Conservation (phyloP, 2,113 vertebrate species). For the Arenaria interpres region DNA sequence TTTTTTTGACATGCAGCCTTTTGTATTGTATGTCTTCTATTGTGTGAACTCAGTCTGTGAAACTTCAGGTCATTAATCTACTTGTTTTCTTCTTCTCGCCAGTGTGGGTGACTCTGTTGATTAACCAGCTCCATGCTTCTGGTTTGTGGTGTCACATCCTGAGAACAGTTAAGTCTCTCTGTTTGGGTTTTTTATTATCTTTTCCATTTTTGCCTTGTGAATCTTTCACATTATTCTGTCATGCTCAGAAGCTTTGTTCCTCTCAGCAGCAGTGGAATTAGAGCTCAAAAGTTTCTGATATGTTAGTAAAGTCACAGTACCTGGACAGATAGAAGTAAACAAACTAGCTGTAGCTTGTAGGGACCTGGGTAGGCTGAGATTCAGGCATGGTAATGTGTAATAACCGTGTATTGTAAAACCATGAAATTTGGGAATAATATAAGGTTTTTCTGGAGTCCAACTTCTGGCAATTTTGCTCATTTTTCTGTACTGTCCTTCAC, state of each 20-base stretch:
- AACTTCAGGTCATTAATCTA: not conserved
- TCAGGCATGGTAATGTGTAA: not conserved
- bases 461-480: not conserved
- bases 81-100: not conserved
- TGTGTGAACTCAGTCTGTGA: not conserved
- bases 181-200: not conserved
- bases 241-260: not conserved
- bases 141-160: not conserved
- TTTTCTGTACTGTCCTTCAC: not conserved
- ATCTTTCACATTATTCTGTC: not conserved
- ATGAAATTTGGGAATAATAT: not conserved
- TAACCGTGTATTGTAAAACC: not conserved
- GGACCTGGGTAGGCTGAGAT: not conserved
- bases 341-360: not conserved
- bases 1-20: not conserved
- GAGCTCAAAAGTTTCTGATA: not conserved
- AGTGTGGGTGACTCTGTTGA: not conserved
- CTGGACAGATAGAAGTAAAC: not conserved
- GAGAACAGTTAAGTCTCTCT: not conserved
- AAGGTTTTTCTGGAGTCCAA: not conserved
- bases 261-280: not conserved
- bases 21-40: not conserved
- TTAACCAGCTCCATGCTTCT: not conserved
- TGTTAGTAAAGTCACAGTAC: not conserved
- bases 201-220: not conserved